Percentiles rank a stretch among this genome's conserved stretches.
Conservation (phyloP, 2,888 invertebrate species). For the Agrotis puta region DNA sequence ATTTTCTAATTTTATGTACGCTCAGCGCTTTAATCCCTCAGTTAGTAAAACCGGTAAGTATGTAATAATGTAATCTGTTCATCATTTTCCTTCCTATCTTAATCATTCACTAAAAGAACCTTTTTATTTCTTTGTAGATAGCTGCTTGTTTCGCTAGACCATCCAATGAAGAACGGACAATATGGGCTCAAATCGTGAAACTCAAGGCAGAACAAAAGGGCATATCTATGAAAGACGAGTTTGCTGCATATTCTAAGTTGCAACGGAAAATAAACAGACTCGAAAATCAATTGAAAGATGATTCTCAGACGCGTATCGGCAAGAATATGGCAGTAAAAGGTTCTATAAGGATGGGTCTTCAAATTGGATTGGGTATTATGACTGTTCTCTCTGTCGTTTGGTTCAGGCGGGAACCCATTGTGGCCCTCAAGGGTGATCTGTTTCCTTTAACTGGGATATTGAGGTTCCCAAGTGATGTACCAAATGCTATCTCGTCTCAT, state of each 20-base stretch:
- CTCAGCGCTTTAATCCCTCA: conserved; percentile 85
- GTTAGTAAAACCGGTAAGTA: conserved; percentile 89
- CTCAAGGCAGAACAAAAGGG: conserved; percentile 86
- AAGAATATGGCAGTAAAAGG: conserved; percentile 84
- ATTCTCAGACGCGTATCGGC: conserved; percentile 80
- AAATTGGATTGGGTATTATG: conserved; percentile 77
- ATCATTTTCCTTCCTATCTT: not conserved
- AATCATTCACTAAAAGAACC: not conserved
- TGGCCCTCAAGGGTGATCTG: conserved; percentile 81
- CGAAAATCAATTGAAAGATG: conserved; percentile 86
- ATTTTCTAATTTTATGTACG: conserved; percentile 86
- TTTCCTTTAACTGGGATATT: conserved; percentile 84
- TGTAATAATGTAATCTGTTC: not conserved
- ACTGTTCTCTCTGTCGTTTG: conserved; percentile 84
- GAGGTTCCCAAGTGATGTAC: conserved; percentile 83
- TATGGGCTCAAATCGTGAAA: conserved; percentile 81
- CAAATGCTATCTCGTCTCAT: conserved; percentile 87
- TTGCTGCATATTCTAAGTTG: conserved; percentile 91
- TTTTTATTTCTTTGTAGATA: conserved; percentile 79
- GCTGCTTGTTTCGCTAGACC: conserved; percentile 86
- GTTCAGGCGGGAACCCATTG: conserved; percentile 85
- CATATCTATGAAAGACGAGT: conserved; percentile 91
- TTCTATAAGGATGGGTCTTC: conserved; percentile 79
- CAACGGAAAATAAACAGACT: conserved; percentile 91
- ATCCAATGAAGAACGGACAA: conserved; percentile 82